Evolutionary conservation across 2,113 vertebrate genomes (phyloP).

Genomic region (Callorhinus ursinus): DNA sequence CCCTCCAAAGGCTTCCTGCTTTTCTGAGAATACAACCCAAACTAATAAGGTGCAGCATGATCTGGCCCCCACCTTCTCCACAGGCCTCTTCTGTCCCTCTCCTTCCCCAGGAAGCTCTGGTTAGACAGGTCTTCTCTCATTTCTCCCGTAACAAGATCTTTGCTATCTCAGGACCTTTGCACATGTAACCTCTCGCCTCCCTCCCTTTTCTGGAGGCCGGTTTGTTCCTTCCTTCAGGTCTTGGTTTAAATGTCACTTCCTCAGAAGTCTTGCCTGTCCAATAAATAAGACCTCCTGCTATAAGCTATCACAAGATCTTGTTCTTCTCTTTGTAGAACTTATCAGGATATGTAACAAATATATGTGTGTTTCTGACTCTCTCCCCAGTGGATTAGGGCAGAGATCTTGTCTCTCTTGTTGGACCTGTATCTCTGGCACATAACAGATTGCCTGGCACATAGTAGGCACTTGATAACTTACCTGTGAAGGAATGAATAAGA

Average conservation of each 20-base stretch:
- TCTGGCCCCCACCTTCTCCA: background rate
- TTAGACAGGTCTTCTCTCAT: background rate
- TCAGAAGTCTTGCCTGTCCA: background rate
- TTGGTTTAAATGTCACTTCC: slow-evolving; percentile 45
- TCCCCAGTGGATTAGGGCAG: background rate
- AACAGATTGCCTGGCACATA: background rate
- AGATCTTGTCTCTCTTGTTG: background rate
- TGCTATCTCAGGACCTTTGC: slow-evolving; percentile 23
- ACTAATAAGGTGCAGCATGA: background rate
- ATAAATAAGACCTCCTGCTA: background rate
- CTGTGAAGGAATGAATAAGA: background rate
- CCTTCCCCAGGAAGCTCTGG: background rate
- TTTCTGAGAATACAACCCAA: background rate
- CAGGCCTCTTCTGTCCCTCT: background rate
- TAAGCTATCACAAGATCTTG: background rate
- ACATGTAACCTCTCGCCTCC: background rate
- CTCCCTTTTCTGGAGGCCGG: background rate
- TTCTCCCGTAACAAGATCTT: background rate
- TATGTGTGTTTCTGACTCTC: background rate
- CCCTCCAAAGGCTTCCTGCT: background rate
- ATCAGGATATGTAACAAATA: background rate
- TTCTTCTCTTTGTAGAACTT: slow-evolving; percentile 6
- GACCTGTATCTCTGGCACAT: background rate
- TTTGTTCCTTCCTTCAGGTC: background rate
- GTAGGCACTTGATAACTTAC: background rate